These are phyloP conservation scores for Dicranocentrus wangi DNA, from an alignment of 2,888 invertebrate genomes.

Conservation along the genomic window DNA sequence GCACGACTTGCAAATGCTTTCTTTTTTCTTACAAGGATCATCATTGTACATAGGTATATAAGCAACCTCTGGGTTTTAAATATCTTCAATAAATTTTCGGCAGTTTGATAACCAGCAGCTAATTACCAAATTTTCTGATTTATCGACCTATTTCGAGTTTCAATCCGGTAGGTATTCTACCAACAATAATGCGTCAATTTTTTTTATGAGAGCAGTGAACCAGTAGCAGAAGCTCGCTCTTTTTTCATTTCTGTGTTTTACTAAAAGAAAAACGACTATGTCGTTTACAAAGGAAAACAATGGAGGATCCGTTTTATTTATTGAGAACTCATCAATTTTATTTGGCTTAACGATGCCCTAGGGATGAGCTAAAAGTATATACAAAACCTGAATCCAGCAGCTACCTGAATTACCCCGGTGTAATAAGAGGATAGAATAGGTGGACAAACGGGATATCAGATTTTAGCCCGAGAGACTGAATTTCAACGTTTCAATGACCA, in stretches of 20 bases:
- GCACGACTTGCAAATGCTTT: too few species aligned
- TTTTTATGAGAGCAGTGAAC: too few species aligned
- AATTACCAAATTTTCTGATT: conserved; percentile 32
- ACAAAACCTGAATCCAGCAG: conserved; percentile 42
- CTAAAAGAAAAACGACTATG: too few species aligned
- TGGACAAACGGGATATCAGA: too few species aligned
- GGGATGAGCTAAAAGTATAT: conserved; percentile 22
- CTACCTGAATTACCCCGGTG: conserved; percentile 50
- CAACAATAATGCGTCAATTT: not conserved
- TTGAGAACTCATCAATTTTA: conserved; percentile 36
- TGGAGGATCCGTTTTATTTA: conserved; percentile 31
- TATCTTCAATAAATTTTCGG: conserved; percentile 35
- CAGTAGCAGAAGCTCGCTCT: too few species aligned
- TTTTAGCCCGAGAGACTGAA: too few species aligned
- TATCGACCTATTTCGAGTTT: conserved; percentile 3
- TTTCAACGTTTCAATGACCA: too few species aligned
- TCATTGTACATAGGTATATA: not conserved
- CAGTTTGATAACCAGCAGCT: conserved; percentile 4
- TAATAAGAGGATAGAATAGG: not conserved
- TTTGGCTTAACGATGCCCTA: conserved; percentile 51
- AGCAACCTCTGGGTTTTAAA: not conserved
- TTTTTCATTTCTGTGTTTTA: too few species aligned
- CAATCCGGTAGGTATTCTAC: not conserved
- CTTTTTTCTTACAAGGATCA: not conserved
- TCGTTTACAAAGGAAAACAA: not conserved